These are phyloP conservation scores for Sebastes taczanowskii DNA, from an alignment of 2,797 vertebrate species.

Conservation along the genomic window DNA sequence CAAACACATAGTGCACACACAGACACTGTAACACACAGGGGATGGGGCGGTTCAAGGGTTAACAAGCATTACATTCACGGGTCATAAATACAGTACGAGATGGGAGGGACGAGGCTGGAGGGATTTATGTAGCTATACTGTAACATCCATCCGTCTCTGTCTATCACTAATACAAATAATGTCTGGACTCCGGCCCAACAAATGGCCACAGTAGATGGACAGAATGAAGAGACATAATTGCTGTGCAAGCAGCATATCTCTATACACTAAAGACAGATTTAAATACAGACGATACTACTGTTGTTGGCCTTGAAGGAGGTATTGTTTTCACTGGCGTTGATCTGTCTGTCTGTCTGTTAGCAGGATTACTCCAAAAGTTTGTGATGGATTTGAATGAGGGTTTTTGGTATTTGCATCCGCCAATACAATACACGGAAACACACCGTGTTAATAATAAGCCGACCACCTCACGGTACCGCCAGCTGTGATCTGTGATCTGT, in stretches of 20 bases:
- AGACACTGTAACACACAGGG: neutral
- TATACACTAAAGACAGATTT: neutral
- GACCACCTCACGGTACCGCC: too few relatives aligned
- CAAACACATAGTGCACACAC: neutral
- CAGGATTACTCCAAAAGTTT: too few relatives aligned
- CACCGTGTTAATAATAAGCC: too few relatives aligned
- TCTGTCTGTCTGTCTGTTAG: too few relatives aligned
- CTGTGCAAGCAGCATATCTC: slow-evolving; percentile 2
- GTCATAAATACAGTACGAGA: slow-evolving; percentile 28
- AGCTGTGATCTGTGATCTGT: too few relatives aligned
- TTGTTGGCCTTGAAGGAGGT: too few relatives aligned
- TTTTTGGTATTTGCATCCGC: too few relatives aligned
- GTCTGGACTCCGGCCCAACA: slow-evolving; percentile 19
- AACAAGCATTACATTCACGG: slow-evolving; percentile 19
- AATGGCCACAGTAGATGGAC: slow-evolving; percentile 40
- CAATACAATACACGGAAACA: too few relatives aligned
- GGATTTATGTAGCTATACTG: slow-evolving; percentile 38
- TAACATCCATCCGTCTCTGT: slow-evolving; percentile 38
- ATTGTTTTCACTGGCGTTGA: too few relatives aligned
- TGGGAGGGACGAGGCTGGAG: neutral
- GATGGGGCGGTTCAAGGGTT: slow-evolving; percentile 11
- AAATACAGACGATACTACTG: neutral
- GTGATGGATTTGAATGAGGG: too few relatives aligned
- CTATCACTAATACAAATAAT: slow-evolving; percentile 48
- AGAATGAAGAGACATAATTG: slow-evolving; percentile 7